phyloP scores from a whole-genome alignment of 2,888 invertebrate genomes.

The Shargacucullia verbasci region DNA sequence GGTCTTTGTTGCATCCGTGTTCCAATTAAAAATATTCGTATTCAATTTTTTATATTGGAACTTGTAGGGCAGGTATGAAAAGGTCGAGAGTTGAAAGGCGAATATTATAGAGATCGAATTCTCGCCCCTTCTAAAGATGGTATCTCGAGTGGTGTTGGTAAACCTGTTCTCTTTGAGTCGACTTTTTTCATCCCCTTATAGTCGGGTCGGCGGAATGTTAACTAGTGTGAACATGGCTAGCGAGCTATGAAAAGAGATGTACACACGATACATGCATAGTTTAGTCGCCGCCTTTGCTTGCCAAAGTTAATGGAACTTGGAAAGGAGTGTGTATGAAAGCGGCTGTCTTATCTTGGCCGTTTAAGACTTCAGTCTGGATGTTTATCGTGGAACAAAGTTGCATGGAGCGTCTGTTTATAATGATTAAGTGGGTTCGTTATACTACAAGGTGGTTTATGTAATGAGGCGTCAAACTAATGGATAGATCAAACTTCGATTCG shows the following conservation, averaged over 20 bases:
- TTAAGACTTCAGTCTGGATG: conserved; percentile 70
- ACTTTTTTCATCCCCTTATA: conserved; percentile 75
- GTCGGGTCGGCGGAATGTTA: conserved; percentile 66
- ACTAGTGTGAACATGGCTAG: conserved; percentile 77
- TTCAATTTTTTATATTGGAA: conserved; percentile 42
- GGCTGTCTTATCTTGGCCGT: conserved; percentile 75
- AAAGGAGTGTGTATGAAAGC: conserved; percentile 73
- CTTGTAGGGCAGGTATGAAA: conserved; percentile 44
- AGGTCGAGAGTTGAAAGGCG: conserved; percentile 52
- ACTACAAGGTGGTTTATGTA: too few species aligned
- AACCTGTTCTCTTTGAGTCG: conserved; percentile 72
- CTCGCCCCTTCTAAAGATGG: conserved; percentile 72
- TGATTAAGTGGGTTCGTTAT: conserved; percentile 58
- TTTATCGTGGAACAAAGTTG: conserved; percentile 59
- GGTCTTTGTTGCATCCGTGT: conserved; percentile 48
- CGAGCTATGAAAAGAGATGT: conserved; percentile 82
- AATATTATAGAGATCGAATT: conserved; percentile 75
- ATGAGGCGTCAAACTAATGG: too few species aligned
- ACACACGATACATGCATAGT: conserved; percentile 86
- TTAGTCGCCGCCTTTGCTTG: conserved; percentile 77
- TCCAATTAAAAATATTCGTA: conserved; percentile 55
- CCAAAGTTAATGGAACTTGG: conserved; percentile 84
- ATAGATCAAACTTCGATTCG: background rate
- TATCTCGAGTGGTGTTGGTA: conserved; percentile 70
- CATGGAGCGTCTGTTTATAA: conserved; percentile 54